Evolutionary conservation across 2,888 invertebrate genomes (phyloP).

Genomic region (Dermolepida albohirtum): DNA sequence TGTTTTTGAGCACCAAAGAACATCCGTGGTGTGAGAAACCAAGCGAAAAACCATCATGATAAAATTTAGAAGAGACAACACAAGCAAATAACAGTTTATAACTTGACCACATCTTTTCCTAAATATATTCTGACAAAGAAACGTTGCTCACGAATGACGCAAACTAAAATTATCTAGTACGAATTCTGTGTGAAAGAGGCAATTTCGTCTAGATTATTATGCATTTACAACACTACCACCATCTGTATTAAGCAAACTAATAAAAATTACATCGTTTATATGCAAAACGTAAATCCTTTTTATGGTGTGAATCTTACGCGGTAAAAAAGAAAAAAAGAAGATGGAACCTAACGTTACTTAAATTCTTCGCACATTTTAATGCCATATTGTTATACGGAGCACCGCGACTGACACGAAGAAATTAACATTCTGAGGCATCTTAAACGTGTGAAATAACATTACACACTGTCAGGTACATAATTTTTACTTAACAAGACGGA

Average conservation of each 20-base stretch:
- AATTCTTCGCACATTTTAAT: slow-evolving; percentile 38
- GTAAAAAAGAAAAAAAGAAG: slow-evolving; percentile 13
- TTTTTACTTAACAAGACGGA: slow-evolving; percentile 46
- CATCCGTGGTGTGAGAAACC: no score
- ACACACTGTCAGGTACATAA: slow-evolving; percentile 49
- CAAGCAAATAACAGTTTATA: no score
- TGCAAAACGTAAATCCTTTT: slow-evolving; percentile 23
- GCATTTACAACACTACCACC: slow-evolving; percentile 11
- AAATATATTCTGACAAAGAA: slow-evolving; percentile 9
- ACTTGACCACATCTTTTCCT: no score
- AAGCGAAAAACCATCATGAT: no score
- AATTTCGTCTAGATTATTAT: slow-evolving; percentile 22
- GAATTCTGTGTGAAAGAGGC: slow-evolving; percentile 24
- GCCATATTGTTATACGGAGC: slow-evolving; percentile 35
- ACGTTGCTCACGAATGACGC: slow-evolving; percentile 10
- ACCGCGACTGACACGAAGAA: slow-evolving; percentile 18
- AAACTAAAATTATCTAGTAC: slow-evolving; percentile 20
- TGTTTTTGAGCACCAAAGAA: no score
- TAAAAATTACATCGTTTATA: slow-evolving; percentile 33
- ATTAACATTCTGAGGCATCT: slow-evolving; percentile 39
- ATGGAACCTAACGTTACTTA: slow-evolving; percentile 37
- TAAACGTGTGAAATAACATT: slow-evolving; percentile 47
- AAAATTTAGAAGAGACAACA: no score
- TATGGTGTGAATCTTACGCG: slow-evolving; percentile 30
- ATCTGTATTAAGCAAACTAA: slow-evolving; percentile 17